Percentiles rank a stretch among this genome's conserved stretches.
Evolutionary conservation across 2,797 vertebrate species (phyloP).

Genomic region (Anguilla megastoma): DNA sequence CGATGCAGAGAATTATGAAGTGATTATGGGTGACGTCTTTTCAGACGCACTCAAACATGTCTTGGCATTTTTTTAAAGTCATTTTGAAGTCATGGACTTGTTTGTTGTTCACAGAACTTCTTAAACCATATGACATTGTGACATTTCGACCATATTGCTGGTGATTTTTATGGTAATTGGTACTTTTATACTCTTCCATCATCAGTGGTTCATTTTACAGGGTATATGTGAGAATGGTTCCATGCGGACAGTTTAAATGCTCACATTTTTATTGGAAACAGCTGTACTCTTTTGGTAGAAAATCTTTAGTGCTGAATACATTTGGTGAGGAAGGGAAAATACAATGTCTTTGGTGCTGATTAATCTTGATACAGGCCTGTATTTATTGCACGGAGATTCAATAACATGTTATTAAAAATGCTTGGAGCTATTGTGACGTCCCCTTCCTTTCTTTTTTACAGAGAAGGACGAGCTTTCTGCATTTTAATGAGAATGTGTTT

Average conservation of each 20-base stretch:
- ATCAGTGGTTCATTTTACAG: slow-evolving; percentile 59
- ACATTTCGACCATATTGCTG: slow-evolving; percentile 65
- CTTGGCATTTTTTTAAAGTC: background rate
- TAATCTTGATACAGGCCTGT: slow-evolving; percentile 57
- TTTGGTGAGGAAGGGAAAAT: slow-evolving; percentile 48
- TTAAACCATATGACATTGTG: slow-evolving; percentile 34
- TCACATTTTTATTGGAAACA: slow-evolving; percentile 65
- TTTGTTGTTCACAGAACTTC: background rate
- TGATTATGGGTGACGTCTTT: background rate
- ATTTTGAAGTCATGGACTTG: slow-evolving; percentile 4
- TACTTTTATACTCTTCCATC: slow-evolving; percentile 60
- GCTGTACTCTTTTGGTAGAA: slow-evolving; percentile 64
- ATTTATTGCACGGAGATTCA: slow-evolving; percentile 57
- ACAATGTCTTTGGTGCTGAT: slow-evolving; percentile 49
- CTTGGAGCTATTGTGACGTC: slow-evolving; percentile 71
- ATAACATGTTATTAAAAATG: slow-evolving; percentile 77
- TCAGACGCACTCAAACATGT: background rate
- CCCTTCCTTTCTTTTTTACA: slow-evolving; percentile 52
- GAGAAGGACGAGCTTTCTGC: slow-evolving; percentile 65
- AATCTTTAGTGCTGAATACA: slow-evolving; percentile 54
- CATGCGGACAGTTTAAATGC: slow-evolving; percentile 62
- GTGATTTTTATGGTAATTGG: slow-evolving; percentile 72
- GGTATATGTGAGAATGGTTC: slow-evolving; percentile 57
- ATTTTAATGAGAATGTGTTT: slow-evolving; percentile 69
- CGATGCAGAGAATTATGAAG: background rate